Base-by-base conservation (phyloP, 1,140 invertebrate genomes). In the honey bee (Apis mellifera) region DNA sequence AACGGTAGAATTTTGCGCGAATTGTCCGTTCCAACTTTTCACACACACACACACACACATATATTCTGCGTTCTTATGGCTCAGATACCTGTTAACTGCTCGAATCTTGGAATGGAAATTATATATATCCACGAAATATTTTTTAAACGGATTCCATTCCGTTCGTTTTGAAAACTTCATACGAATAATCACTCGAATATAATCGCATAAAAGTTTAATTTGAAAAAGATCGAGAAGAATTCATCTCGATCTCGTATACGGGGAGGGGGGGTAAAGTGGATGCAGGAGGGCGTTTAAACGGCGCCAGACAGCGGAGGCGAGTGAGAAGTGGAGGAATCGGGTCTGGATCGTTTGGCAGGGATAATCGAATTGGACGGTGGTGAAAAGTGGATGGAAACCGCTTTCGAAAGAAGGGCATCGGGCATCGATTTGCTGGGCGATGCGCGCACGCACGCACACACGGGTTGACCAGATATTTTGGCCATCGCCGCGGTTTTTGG, bases 401-500 rank as follows among this genome's bases (percentile, higher is more conserved):
- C 1, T 11, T 2, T 13, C 8, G 11, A 17, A 70, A 72, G 78
- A 79, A 62, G 78, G 57, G n/a, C n/a, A n/a, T 48, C 69, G 42
- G 50, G 59, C 4, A 42, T 57, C 59, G 78, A 72, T 80, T 32
- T 64, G n/a, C n/a, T n/a, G n/a, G n/a, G n/a, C n/a, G n/a, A n/a
- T n/a, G n/a, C n/a, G n/a, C n/a, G n/a, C n/a, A n/a, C n/a, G n/a
- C n/a, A n/a, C 48, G 23, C 19, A 12, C 19, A 57, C 68, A 2
- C 26, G 13, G 60, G 12, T 55, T 72, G 50, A 55, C 54, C 19
- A 68, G 79, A 77, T 76, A 68, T 82, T 82, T 76, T 69, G 79
- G 73, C 73, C 64, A 65, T 82, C 73, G 79, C 59, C 65, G 79
- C 64, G 15, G 73, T 82, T 82, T 82, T 50, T 64, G 69, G 70